A percentile compares a stretch with the other conserved stretches of the same genome.
These are phyloP conservation scores for Ptychadena robeensis DNA, from an alignment of 2,797 vertebrate species.

Conservation along the genomic window DNA sequence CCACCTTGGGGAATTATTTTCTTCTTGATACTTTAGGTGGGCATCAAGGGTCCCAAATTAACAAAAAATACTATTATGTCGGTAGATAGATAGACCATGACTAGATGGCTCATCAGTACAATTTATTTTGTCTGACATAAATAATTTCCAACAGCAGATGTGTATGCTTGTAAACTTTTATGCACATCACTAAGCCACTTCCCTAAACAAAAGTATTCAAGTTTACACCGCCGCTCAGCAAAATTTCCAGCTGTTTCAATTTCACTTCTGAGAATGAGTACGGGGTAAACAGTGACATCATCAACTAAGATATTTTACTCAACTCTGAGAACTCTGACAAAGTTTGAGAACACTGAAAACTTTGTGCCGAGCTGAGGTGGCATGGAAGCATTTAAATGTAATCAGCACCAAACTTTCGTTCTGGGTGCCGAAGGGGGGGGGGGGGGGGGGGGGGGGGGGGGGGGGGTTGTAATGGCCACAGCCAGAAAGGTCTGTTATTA, in stretches of 20 bases:
- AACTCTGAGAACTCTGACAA: conserved; percentile 5
- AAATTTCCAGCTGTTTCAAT: not conserved
- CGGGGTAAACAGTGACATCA: conserved; percentile 3
- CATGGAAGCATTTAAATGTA: conserved; percentile 55
- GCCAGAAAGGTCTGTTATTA: conserved; percentile 45
- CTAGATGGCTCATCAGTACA: no score
- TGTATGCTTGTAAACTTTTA: no score
- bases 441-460: no score
- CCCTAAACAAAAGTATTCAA: no score
- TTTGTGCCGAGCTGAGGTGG: not conserved
- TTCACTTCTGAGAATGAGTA: not conserved
- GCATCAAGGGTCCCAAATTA: no score
- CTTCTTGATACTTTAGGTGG: no score
- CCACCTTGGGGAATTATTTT: no score
- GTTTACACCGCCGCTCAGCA: not conserved
- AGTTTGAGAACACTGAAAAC: conserved; percentile 22
- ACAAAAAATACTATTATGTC: no score
- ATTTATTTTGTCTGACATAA: no score
- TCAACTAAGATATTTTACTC: not conserved
- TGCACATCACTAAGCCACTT: no score
- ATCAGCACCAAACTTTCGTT: conserved; percentile 24
- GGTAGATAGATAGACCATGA: no score
- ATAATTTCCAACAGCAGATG: no score
- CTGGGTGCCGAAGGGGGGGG: not conserved
- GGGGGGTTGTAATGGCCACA: conserved; percentile 7